phyloP scores from a whole-genome alignment of 2,888 invertebrate species.

The Dione vanillae region DNA sequence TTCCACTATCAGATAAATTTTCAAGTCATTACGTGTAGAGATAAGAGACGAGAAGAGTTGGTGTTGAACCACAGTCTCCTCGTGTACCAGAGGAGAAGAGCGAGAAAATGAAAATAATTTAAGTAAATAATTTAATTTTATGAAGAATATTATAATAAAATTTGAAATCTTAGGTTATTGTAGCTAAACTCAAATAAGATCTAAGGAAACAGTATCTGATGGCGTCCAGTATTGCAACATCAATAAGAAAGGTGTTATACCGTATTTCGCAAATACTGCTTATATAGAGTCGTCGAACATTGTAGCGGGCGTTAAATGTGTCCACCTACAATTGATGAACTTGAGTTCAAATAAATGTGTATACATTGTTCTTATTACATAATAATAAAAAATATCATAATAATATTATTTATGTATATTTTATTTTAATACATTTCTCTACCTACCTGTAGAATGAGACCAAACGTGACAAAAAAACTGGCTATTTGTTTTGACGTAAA shows the following conservation, averaged over 20 bases:
- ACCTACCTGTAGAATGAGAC: background rate
- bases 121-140: slow-evolving; percentile 26
- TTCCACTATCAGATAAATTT: too few species aligned
- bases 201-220: slow-evolving; percentile 2
- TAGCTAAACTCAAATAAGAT: background rate
- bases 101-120: too few species aligned
- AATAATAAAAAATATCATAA: too few species aligned
- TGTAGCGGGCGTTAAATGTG: background rate
- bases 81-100: too few species aligned
- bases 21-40: too few species aligned
- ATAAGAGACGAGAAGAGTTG: too few species aligned
- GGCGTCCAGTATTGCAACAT: background rate
- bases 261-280: slow-evolving; percentile 12
- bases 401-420: too few species aligned
- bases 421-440: background rate
- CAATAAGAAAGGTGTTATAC: slow-evolving; percentile 2
- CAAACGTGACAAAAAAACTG: background rate
- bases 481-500: background rate
- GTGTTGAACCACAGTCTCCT: too few species aligned
- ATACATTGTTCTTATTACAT: too few species aligned
- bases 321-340: too few species aligned
- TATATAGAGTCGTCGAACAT: background rate
- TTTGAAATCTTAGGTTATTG: background rate
- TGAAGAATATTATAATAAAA: background rate
- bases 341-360: too few species aligned